phyloP scores from a whole-genome alignment of 2,113 vertebrate genomes.

The Baryphthengus martii region DNA sequence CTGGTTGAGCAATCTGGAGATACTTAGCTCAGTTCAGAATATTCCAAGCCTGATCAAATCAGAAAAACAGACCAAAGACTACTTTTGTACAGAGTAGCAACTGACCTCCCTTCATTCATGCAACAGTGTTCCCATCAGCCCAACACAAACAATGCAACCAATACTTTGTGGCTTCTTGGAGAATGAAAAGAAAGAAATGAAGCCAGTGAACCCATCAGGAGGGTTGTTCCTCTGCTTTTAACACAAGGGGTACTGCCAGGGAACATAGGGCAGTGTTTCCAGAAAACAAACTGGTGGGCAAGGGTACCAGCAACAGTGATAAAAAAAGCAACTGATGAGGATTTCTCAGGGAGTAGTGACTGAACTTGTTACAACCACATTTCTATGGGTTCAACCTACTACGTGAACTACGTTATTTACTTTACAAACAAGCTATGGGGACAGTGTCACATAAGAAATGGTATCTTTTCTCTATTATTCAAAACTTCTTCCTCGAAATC shows the following conservation, averaged over 20 bases:
- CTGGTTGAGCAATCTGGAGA: not conserved
- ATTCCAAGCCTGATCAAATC: not conserved
- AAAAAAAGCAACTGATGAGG: not conserved
- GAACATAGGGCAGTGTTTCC: not conserved
- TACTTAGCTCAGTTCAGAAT: not conserved
- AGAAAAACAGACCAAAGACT: not conserved
- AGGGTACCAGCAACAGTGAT: not conserved
- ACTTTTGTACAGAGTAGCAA: not conserved
- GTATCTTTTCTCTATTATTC: not conserved
- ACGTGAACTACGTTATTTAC: not conserved
- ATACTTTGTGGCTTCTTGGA: not conserved
- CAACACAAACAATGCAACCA: not conserved
- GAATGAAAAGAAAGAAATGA: not conserved
- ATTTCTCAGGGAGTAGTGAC: not conserved
- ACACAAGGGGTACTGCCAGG: not conserved
- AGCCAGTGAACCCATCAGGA: not conserved
- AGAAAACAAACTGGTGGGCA: not conserved
- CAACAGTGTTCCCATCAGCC: not conserved
- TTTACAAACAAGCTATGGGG: not conserved
- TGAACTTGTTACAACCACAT: not conserved
- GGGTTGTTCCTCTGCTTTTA: not conserved
- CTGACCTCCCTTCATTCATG: not conserved
- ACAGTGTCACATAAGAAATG: not conserved
- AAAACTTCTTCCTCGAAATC: not conserved
- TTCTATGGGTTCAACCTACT: not conserved